Base-by-base conservation (phyloP, 2,113 vertebrate genomes). In the Amblyopsis rosae region DNA sequence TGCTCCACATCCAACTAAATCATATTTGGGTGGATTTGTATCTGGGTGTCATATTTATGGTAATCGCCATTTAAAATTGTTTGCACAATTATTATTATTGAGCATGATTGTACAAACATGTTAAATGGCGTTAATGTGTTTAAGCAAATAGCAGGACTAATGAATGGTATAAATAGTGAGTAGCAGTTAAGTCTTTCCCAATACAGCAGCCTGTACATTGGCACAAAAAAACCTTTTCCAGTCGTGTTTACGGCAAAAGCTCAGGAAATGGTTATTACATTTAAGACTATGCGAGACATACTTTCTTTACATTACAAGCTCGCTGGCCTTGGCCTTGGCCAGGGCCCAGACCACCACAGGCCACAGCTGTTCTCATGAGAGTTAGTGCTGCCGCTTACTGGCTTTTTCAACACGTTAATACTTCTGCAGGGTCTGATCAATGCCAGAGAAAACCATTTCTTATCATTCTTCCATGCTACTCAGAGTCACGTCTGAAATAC, bases 381-480 rank as follows among this genome's bases (percentile, higher is more conserved):
- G 92, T 94, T 94, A 94, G 91, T 92, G 87, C 91, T 92, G 77
- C 89, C 89, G 93, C 92, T 92, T 92, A 93, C 91, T 93, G 89
- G 87, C 86, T 89, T 94, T 76, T 95, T 95, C 92, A 93, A 92
- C 92, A 92, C 92, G 79, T 94, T 95, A 92, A 95, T 96, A 95
- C 96, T 97, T 94, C 94, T 95, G 92, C 91, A 80, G 93, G 91
- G 89, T 94, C 96, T 95, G 95, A 96, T 96, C 96, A 96, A 94
- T 95, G 93, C 93, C 92, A 92, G 92, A 92, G 94, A 96, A 96
- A 95, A 95, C 92, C 93, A 95, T 96, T 96, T 96, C 94, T 96
- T 96, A 95, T 96, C 94, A 98, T 96, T 98, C 94, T 96, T 96
- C 93, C 92, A 93, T 93, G 94, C 95, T 96, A 96, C 95, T 96